Conservation (phyloP, 2,797 vertebrate genomes). For the Anableps anableps region DNA sequence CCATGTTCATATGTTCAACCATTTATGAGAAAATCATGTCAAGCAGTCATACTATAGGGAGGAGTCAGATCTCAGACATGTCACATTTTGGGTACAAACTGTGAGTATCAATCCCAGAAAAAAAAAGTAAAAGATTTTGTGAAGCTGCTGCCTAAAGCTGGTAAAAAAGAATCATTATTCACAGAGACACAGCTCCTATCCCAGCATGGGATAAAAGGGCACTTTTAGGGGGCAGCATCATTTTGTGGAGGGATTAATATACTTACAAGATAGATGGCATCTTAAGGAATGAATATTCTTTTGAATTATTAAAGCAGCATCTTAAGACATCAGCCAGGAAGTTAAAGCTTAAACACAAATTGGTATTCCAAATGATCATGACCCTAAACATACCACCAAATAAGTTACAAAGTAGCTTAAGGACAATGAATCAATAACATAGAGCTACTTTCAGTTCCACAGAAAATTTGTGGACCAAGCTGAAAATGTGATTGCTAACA, state of each 20-base stretch:
- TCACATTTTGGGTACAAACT: neutral
- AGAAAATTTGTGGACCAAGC: neutral
- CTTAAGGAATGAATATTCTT: neutral
- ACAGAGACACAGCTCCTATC: neutral
- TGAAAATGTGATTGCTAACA: neutral
- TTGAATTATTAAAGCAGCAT: neutral
- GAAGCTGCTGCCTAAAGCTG: neutral
- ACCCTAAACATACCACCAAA: neutral
- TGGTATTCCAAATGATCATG: neutral
- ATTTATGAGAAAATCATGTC: neutral
- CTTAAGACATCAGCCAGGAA: neutral
- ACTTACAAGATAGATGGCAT: neutral
- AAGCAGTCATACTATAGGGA: neutral
- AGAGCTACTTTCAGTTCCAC: neutral
- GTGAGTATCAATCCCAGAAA: neutral
- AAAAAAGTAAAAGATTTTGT: neutral
- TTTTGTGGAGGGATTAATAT: neutral
- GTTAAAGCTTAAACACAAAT: neutral
- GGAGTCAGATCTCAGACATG: neutral
- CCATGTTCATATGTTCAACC: neutral
- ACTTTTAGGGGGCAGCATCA: too few relatives aligned
- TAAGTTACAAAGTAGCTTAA: neutral
- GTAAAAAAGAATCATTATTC: neutral
- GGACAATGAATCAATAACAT: too few relatives aligned
- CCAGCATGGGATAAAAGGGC: too few relatives aligned